A percentile compares a stretch with the other conserved stretches of the same genome.
Evolutionary conservation across 1,140 invertebrate species (phyloP).

Genomic region (Meloidogyne exigua): DNA sequence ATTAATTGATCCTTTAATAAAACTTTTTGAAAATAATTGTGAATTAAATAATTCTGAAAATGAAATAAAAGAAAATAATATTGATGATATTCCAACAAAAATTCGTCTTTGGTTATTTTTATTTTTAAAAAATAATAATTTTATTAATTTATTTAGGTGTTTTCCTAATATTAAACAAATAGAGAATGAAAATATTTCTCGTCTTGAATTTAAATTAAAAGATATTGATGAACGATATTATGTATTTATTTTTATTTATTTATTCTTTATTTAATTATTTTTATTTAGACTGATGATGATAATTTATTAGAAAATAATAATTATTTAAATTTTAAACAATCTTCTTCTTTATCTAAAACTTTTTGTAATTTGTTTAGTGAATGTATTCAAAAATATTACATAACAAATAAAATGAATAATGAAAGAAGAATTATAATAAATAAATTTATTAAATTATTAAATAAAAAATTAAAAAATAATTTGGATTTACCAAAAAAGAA

Average conservation of each 20-base stretch:
- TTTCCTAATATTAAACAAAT: neutral
- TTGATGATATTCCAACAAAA: neutral
- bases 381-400: neutral
- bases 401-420: constrained; percentile 1
- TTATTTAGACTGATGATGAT: neutral
- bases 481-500: neutral
- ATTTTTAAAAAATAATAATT: neutral
- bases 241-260: neutral
- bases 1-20: constrained; percentile 5
- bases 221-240: neutral
- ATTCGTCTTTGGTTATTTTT: neutral
- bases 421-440: neutral
- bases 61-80: neutral
- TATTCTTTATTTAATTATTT: no score
- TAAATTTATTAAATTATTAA: neutral
- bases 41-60: no score
- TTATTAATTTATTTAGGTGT: neutral
- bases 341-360: neutral
- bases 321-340: neutral
- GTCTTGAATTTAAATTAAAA: constrained; percentile 3
- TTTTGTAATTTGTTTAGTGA: neutral
- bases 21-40: neutral
- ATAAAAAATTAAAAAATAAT: constrained; percentile 4
- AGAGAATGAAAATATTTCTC: neutral
- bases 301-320: neutral